Conservation (phyloP, 2,888 invertebrate genomes). For the Colletes collaris region DNA sequence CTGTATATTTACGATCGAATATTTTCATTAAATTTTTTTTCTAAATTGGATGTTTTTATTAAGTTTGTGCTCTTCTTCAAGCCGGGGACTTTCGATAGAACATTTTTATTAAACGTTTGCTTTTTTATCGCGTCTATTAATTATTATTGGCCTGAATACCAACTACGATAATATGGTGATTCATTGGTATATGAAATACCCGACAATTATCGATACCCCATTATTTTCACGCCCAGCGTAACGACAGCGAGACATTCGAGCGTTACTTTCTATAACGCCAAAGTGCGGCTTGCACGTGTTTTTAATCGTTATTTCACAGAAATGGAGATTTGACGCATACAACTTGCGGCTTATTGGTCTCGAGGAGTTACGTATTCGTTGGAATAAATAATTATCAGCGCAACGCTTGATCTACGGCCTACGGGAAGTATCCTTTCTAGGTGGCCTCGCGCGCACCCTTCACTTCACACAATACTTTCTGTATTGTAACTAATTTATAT, state of each 20-base stretch:
- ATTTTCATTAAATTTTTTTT: too few species aligned
- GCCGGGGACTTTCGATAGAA: too few species aligned
- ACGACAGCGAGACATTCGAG: background rate
- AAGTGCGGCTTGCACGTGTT: background rate
- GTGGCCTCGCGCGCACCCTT: constrained; percentile 69
- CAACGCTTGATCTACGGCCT: constrained; percentile 70
- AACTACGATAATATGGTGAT: too few species aligned
- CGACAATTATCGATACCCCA: constrained; percentile 8
- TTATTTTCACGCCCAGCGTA: background rate
- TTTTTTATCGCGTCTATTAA: too few species aligned
- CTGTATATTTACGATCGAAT: too few species aligned
- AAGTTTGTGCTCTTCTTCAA: too few species aligned
- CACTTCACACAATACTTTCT: constrained; percentile 71
- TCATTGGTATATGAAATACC: background rate
- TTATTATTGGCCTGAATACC: too few species aligned
- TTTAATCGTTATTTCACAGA: constrained; percentile 29
- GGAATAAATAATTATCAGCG: constrained; percentile 73
- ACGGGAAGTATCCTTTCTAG: constrained; percentile 74
- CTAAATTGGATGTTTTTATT: too few species aligned
- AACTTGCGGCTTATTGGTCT: constrained; percentile 27
- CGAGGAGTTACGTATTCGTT: constrained; percentile 57
- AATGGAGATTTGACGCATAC: constrained; percentile 33
- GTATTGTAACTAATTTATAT: constrained; percentile 6
- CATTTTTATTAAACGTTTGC: too few species aligned
- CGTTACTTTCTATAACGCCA: constrained; percentile 1